Evolutionary conservation across 2,797 vertebrate genomes (phyloP), one percentile per base, ranked within the genome.

Genomic region (Aphelocoma californica): DNA sequence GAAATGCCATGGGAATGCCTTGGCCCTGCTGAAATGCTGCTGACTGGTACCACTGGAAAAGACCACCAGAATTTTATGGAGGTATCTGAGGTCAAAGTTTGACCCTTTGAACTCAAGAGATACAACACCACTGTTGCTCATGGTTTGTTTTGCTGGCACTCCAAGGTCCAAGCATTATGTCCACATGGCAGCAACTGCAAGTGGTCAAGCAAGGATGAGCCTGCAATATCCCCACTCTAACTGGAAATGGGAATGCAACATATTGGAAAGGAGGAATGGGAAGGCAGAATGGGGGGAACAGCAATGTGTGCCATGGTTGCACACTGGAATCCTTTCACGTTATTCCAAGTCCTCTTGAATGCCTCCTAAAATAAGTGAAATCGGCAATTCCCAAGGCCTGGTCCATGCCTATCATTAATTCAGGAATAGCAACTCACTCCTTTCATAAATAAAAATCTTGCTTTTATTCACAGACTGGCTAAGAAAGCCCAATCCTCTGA

Each of bases 381-480:
- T 62, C 72, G 81, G 54, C 72, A 75, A 58, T 65, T 88, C 60
- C 81, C 54, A 74, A 91, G 65, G 65, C 45, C 69, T 45, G 31
- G 31, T 42, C 66, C 36, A 14, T 47, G 34, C 13, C 54, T 47
- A 53, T 81, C 32, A 58, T 81, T 69, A 83, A 69, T 91, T 71
- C 57, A 75, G 81, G 24, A 85, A 71, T 12, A 85, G 60, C 45
- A 80, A 21, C 21, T 75, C 53, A 13, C 19, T 32, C 34, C 19
- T 54, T 93, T 78, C 44, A 48, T 48, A 58, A 75, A 62, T 36
- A 54, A 85, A 93, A 92, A 81, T n/a, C 44, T 62, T 61, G 20
- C 70, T 58, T 40, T 91, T 93, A 42, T 86, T 90, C 73, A 89
- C 21, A 58, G 38, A 81, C 25, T 13, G 21, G 65, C 93, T 83